Evolutionary conservation across 2,888 invertebrate species (phyloP), one percentile per base, ranked within the genome.

Genomic region (Ramazzottius varieornatus): DNA sequence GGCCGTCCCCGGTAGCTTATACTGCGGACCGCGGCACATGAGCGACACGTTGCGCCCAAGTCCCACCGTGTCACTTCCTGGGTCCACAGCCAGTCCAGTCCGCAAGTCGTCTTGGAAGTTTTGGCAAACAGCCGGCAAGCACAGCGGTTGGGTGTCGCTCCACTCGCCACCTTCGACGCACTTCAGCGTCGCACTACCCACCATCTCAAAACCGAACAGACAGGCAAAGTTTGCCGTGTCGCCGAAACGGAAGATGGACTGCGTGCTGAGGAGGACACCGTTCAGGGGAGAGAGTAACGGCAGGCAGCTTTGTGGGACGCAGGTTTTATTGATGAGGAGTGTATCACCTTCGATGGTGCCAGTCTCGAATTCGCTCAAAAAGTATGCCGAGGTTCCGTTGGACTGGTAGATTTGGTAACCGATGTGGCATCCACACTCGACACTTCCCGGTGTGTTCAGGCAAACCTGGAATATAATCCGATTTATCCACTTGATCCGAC

Each of bases 61-160:
- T 1, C 89, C 87, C 32, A 91, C 84, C 46, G 89, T 76, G 20
- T 88, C 86, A 69, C 70, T 70, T 24, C 69, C 70, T 1, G 73
- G 71, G 16, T 67, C 68, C 16, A 73, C 71, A 40, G 68, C 68
- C 1, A 75, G 68, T 1, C 75, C 75, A 33, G 71, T 68, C 32
- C 69, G 69, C 16, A 71, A 67, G 65, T 73, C 70, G 64, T 71
- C 70, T n/a, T 69, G 69, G 20, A 74, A 70, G 16, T 72, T 72
- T 32, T 71, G 70, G 66, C 75, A 75, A 1, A 70, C 68, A 32
- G 74, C 74, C 1, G 73, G 54, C n/a, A 54, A 4, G 77, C 94
- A 96, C 76, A 86, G 86, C 1, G 96, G 94, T 54, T 86, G 83
- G 2, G 88, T 84, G 70, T 90, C 90, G 74, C 92, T 91, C 96